Percentiles rank a stretch among this genome's conserved stretches.
Evolutionary conservation across 2,797 vertebrate species (phyloP).

Genomic region (Oryzias sinensis): DNA sequence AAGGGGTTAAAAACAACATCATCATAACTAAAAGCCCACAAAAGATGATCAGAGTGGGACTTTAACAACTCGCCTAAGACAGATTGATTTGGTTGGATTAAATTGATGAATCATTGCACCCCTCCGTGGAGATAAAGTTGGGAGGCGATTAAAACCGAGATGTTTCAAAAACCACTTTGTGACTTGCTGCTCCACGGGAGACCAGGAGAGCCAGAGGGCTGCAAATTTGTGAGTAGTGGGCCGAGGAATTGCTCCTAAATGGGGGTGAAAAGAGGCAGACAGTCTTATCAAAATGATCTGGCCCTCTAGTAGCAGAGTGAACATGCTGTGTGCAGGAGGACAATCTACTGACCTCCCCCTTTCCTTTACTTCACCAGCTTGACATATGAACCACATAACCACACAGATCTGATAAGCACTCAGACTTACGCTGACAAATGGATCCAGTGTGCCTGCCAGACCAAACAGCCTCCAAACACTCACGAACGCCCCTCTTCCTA

Average conservation of each 20-base stretch:
- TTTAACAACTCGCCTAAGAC: no score
- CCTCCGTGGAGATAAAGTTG: no score
- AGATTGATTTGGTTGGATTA: no score
- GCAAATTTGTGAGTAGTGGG: neutral
- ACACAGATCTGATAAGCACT: slow-evolving; percentile 28
- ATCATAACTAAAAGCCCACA: no score
- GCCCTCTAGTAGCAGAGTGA: slow-evolving; percentile 44
- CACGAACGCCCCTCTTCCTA: slow-evolving; percentile 36
- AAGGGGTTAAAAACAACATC: no score
- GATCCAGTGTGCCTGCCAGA: slow-evolving; percentile 25
- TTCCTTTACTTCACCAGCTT: slow-evolving; percentile 8
- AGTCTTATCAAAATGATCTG: slow-evolving; percentile 41
- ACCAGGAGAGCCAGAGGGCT: neutral
- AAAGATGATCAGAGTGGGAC: no score
- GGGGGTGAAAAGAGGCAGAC: slow-evolving; percentile 8
- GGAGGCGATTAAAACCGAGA: no score
- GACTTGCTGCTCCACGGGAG: neutral
- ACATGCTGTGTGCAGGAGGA: slow-evolving; percentile 32
- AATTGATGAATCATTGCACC: no score
- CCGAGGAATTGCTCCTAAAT: neutral
- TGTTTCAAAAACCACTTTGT: no score
- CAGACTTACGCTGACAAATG: slow-evolving; percentile 15
- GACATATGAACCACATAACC: slow-evolving; percentile 3
- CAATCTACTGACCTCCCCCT: slow-evolving; percentile 44
- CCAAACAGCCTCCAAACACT: slow-evolving; percentile 36